These are phyloP conservation scores for Penelope pileata DNA, from an alignment of 2,113 vertebrate genomes.

Conservation along the genomic window DNA sequence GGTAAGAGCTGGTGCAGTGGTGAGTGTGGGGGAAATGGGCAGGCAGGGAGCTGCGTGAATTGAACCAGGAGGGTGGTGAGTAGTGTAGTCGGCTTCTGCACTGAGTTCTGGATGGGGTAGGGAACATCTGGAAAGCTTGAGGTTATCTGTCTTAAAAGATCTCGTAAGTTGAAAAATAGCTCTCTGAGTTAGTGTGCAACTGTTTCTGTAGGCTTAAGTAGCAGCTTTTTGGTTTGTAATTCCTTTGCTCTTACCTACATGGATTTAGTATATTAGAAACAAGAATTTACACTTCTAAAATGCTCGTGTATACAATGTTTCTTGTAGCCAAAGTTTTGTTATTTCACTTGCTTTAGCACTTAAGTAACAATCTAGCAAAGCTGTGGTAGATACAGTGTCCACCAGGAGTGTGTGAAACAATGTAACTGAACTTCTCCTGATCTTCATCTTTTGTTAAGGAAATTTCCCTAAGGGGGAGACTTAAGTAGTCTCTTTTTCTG, in stretches of 20 bases:
- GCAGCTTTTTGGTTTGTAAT: background rate
- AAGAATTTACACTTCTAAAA: background rate
- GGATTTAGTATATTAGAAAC: background rate
- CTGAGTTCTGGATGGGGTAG: background rate
- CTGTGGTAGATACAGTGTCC: accelerated
- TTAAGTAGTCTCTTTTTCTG: background rate
- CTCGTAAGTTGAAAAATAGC: background rate
- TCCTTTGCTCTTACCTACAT: background rate
- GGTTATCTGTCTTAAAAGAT: background rate
- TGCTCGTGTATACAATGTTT: background rate
- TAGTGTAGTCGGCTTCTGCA: background rate
- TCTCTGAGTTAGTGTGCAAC: background rate
- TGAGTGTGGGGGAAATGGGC: background rate
- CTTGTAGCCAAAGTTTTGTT: background rate
- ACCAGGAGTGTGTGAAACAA: background rate
- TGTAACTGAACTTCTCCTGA: background rate
- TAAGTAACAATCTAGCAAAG: background rate
- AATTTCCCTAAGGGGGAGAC: background rate
- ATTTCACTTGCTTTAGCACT: background rate
- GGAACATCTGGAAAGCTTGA: background rate
- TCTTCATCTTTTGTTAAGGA: background rate
- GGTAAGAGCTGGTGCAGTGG: background rate
- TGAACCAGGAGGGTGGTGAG: background rate
- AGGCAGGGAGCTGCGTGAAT: background rate
- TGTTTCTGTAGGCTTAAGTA: background rate